phyloP scores from a whole-genome alignment of 2,113 vertebrate genomes.

The Hippolais icterina region DNA sequence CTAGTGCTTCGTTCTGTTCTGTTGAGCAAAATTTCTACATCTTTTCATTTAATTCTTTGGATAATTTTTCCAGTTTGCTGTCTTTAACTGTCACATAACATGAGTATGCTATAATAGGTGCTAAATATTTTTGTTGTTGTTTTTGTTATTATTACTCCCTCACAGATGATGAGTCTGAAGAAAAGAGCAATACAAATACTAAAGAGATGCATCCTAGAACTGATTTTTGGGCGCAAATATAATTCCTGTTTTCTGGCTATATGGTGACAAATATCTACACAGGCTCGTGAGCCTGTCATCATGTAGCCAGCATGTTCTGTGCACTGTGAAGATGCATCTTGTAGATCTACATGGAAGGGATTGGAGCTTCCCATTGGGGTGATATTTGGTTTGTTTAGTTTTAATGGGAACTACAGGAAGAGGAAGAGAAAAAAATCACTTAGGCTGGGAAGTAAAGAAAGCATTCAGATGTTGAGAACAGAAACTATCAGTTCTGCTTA shows the following conservation, averaged over 20 bases:
- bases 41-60: neutral
- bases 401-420: neutral
- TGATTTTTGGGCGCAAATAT: neutral
- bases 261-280: neutral
- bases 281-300: neutral
- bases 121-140: neutral
- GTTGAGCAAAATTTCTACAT: neutral
- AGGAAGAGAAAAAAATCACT: neutral
- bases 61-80: neutral
- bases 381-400: neutral
- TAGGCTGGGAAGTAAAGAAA: neutral
- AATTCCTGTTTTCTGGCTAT: neutral
- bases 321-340: neutral
- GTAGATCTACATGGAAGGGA: neutral
- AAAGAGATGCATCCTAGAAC: neutral
- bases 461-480: neutral
- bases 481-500: neutral
- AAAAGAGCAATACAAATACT: neutral
- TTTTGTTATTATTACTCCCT: neutral
- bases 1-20: neutral
- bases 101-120: neutral
- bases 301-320: neutral
- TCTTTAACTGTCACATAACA: neutral
- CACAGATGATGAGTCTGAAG: neutral
- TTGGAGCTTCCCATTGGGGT: neutral